phyloP scores from a whole-genome alignment of 1,140 invertebrate genomes.

The Bombus balteatus region DNA sequence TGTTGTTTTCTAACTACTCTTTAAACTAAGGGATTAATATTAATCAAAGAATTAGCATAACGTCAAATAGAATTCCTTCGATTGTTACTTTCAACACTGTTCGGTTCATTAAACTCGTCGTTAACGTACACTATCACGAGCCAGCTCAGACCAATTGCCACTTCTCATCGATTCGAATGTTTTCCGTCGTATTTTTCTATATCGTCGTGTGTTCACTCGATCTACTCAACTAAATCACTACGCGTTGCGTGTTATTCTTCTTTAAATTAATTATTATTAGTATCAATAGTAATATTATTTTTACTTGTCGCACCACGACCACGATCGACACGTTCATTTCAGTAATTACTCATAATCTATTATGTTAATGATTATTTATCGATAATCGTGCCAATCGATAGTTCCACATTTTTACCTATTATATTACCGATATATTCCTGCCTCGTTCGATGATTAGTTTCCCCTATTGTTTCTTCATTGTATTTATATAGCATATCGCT shows the following conservation, averaged over 20 bases:
- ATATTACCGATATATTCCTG: background rate
- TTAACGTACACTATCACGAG: slow-evolving; percentile 10
- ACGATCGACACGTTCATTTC: slow-evolving; percentile 13
- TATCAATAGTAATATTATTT: slow-evolving; percentile 1
- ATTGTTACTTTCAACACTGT: slow-evolving; percentile 8
- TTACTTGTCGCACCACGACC: slow-evolving; percentile 18
- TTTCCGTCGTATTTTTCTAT: background rate
- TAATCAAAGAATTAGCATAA: background rate
- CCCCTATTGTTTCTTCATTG: slow-evolving; percentile 4
- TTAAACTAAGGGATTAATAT: background rate
- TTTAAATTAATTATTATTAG: slow-evolving; percentile 17
- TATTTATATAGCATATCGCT: background rate
- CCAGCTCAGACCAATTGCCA: slow-evolving; percentile 34
- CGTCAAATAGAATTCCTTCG: background rate
- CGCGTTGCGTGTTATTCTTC: slow-evolving; percentile 10
- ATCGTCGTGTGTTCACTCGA: background rate
- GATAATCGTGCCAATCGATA: slow-evolving; percentile 16
- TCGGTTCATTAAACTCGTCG: background rate
- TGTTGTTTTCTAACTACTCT: background rate
- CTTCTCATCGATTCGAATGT: slow-evolving; percentile 18
- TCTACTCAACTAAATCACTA: slow-evolving; percentile 45
- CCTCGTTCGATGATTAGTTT: background rate
- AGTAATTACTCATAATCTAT: slow-evolving; percentile 10
- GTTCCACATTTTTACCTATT: background rate
- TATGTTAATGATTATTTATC: slow-evolving; percentile 27